phyloP scores from a whole-genome alignment of 2,113 vertebrate genomes.

The Cathartes aura region DNA sequence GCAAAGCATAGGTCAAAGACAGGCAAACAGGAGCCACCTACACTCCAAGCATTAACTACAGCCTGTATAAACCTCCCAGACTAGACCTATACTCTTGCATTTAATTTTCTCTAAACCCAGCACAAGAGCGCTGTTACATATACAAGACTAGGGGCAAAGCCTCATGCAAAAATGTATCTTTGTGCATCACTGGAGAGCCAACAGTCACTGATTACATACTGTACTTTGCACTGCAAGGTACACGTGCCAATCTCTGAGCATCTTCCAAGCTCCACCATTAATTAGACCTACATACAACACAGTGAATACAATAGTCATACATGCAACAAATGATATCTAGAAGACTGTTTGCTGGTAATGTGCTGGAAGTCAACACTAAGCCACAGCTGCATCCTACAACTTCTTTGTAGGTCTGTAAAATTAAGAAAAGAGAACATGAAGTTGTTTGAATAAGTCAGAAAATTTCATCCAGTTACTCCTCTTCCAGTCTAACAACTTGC shows the following conservation, averaged over 20 bases:
- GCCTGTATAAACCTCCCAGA: neutral
- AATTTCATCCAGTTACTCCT: neutral
- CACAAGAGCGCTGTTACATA: neutral
- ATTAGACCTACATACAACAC: neutral
- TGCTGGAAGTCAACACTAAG: neutral
- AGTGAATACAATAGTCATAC: neutral
- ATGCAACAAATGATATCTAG: accelerated
- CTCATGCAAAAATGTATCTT: neutral
- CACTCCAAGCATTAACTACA: neutral
- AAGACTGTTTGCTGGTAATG: neutral
- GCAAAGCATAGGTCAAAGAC: neutral
- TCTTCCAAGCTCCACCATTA: neutral
- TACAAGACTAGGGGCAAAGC: neutral
- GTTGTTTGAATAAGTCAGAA: neutral
- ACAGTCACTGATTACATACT: neutral
- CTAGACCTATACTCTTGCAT: neutral
- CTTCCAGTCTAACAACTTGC: neutral
- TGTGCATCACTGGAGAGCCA: neutral
- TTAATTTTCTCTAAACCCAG: neutral
- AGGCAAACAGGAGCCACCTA: neutral
- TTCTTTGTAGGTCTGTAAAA: neutral
- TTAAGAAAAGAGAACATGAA: neutral
- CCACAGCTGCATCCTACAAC: neutral
- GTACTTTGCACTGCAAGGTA: neutral
- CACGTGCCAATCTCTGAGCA: neutral